phyloP scores from a whole-genome alignment of 2,797 vertebrate species.

The Heteromormyrus szaboi region DNA sequence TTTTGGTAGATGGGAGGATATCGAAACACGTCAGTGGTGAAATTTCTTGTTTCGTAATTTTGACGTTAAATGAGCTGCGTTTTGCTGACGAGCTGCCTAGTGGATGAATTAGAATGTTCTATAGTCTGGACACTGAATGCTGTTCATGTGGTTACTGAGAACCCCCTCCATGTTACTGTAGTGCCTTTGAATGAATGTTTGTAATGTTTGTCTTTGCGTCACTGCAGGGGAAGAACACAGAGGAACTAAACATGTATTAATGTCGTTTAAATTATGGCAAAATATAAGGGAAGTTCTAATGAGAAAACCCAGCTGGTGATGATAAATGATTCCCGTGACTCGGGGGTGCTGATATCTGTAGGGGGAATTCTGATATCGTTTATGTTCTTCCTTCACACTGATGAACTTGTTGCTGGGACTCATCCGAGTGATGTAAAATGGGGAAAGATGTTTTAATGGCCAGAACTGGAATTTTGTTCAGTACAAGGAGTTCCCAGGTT shows the following conservation, averaged over 20 bases:
- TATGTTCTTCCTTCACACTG: not conserved
- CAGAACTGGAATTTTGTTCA: not conserved
- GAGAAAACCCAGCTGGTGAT: not conserved
- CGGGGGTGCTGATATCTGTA: not conserved
- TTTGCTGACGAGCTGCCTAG: not conserved
- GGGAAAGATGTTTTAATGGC: not conserved
- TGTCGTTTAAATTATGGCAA: not conserved
- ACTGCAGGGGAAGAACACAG: not conserved
- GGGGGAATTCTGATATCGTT: not conserved
- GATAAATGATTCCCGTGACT: not conserved
- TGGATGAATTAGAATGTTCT: not conserved
- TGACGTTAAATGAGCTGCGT: not conserved
- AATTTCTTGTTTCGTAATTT: not conserved
- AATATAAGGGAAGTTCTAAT: not conserved
- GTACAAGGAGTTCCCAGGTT: not conserved
- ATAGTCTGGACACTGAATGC: not conserved
- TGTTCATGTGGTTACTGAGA: not conserved
- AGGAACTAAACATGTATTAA: not conserved
- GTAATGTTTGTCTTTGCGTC: not conserved
- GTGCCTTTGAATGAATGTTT: not conserved
- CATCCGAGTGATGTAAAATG: not conserved
- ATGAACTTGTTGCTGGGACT: not conserved
- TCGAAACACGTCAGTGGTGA: not conserved
- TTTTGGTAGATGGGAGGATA: not conserved
- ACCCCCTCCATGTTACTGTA: not conserved